Evolutionary conservation across 1,140 invertebrate species (phyloP), one percentile per base, ranked within the genome.

Genomic region (Drosophila prosaltans): DNA sequence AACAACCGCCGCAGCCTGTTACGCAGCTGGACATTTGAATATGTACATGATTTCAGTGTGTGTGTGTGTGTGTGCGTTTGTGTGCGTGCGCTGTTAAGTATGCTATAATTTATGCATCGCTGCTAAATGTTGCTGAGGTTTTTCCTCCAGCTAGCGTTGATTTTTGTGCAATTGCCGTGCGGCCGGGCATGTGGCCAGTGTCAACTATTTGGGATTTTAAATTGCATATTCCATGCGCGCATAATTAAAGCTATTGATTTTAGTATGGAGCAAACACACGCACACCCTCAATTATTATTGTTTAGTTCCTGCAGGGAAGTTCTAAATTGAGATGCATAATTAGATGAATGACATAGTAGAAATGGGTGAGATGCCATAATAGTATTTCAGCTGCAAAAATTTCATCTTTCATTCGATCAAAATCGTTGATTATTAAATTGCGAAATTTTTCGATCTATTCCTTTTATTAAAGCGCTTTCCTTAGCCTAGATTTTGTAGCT

Each of bases 51-150:
- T 16, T 16, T 16, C 16, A 16, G 16, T 61, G 45, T 45, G 2
- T 58, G 24, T 57, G 40, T 58, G 48, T 48, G 3, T 65, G n/a
- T 54, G 16, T 57, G 26, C 55, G 61, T 40, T 36, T 36, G 39
- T 67, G 57, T 72, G 61, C 65, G 68, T 59, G 74, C 78, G 60
- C 81, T 67, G 73, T 79, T 88, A 88, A 88, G 83, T 86, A 88
- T 88, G 76, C 80, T 71, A 86, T 86, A 73, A 86, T 88, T 86
- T 86, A 86, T 86, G 83, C 83, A 86, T 86, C 69, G 76, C 70
- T 88, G 80, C 80, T 86, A 86, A 86, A 86, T 86, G 83, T 74
- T 71, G 67, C 76, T 86, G 83, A 88, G 83, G 83, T 86, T 88
- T 88, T 51, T 51, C 16, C 21, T 26, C 45, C 45, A 51, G 82